Base-by-base conservation (phyloP, 2,113 vertebrate species). In the Eulemur macaco region DNA sequence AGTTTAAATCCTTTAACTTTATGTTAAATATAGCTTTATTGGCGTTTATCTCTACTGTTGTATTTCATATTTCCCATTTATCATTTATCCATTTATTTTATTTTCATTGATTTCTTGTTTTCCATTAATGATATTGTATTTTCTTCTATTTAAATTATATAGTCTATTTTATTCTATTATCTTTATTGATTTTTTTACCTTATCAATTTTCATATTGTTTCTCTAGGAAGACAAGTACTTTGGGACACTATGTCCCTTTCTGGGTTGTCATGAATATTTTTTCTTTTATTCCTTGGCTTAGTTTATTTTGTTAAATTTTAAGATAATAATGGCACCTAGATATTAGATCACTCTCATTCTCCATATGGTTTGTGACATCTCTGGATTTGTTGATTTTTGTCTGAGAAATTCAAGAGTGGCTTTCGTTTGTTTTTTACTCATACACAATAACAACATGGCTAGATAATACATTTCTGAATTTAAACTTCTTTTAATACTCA, bases 131-230 rank as follows among this genome's bases (percentile, higher is more conserved):
- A 39, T 8, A 23, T 21, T 21, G n/a, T 71, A 8, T 25, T 88
- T 82, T 34, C 52, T 15, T 37, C 39, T 82, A 1, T 37, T 47
- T 69, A 34, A 68, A 10, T 54, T 31, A 15, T 1, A 5, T 15
- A 1, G 4, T 71, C 39, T 58, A 3, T 47, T 37, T 71, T 29
- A 6, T 8, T 47, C 52, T 29, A 3, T 0, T 4, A 6, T 25
- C 58, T 60, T 60, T 25, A 60, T 60, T 60, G 9, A 60, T 25
- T 60, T 25, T 31, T 39, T 37, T 8, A 17, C 13, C 3, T 52
- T 10, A 34, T 2, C 17, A 2, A 3, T 42, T 60, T 52, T 14
- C 18, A 50, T 12, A 0, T 8, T 0, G 2, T 42, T 71, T 12
- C 25, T 34, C 42, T 20, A 27, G 34, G 39, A 69, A 81, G 27